Percentiles rank a stretch among this genome's conserved stretches.
These are phyloP conservation scores for Drosophila varians DNA, from an alignment of 1,140 invertebrate species.

Conservation along the genomic window DNA sequence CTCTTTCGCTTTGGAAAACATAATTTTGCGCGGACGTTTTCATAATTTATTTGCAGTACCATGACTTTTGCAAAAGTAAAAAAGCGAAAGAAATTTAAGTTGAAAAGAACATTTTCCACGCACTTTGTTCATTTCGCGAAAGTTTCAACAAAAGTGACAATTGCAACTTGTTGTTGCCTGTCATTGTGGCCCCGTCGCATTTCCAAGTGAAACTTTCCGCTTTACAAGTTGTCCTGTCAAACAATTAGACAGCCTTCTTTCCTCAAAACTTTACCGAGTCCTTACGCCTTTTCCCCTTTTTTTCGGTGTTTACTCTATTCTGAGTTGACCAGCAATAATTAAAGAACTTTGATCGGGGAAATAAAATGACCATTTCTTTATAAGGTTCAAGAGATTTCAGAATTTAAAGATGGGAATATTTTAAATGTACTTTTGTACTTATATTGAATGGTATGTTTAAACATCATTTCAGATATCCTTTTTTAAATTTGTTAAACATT, in stretches of 20 bases:
- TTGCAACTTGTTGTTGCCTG: constrained; percentile 58
- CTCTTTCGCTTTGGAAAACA: constrained; percentile 12
- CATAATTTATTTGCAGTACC: constrained; percentile 56
- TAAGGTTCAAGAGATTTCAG: no score
- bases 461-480: no score
- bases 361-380: no score
- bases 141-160: constrained; percentile 56
- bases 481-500: no score
- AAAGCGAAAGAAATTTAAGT: constrained; percentile 6
- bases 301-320: background rate
- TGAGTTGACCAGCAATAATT: no score
- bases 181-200: constrained; percentile 37
- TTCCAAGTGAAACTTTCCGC: constrained; percentile 48
- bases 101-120: constrained; percentile 20
- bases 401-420: no score
- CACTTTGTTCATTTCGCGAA: constrained; percentile 33
- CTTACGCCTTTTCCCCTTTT: no score
- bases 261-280: background rate
- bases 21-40: constrained; percentile 43
- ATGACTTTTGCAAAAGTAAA: constrained; percentile 51
- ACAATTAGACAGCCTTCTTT: constrained; percentile 58
- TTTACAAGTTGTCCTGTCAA: constrained; percentile 60
- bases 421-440: no score
- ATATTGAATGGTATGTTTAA: no score
- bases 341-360: no score